Base-by-base conservation (phyloP, 2,888 invertebrate species). In the Endotricha flammealis region DNA sequence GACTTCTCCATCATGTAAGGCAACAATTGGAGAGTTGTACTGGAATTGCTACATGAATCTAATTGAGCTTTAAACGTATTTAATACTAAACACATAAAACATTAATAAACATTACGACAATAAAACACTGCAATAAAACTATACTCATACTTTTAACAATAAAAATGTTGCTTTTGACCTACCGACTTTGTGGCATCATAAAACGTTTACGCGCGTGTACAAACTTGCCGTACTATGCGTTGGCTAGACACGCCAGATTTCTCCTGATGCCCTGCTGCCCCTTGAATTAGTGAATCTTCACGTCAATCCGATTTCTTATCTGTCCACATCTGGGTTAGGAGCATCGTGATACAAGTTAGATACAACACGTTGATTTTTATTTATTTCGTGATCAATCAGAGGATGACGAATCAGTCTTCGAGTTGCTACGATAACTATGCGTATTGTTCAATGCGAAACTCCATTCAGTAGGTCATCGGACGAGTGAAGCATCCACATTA, bases 261-360 rank as follows among this genome's bases (percentile, higher is more conserved):
- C 57, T 50, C 58, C 48, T 40, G 48, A 57, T 53, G 56, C 53
- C 44, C 57, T 49, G 50, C 42, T 41, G 44, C 48, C 37, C 39
- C 30, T 41, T 44, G 57, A 62, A 70, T 72, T 68, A 68, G 71
- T 72, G 72, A 64, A 75, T 76, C 76, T 80, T 70, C 70, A 66
- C 66, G 69, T 80, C 80, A 73, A 64, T 73, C 68, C 42, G 71
- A 79, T 79, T 56, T 42, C 53, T 58, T 71, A 80, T 80, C 80
- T 65, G 38, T 44, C 67, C n/a, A 71, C 72, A 80, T 83, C 76
- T 65, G 59, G 81, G 83, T 80, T 71, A 80, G 64, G 59, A 64
- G 59, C 61, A 58, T 76, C 77, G 66, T 70, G 76, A 78, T 75
- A 63, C 36, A 38, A 63, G 70, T 74, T 74, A 65, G 48, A 46